Base-by-base conservation (phyloP, 2,888 invertebrate species). In the Chaetoderma sp. region DNA sequence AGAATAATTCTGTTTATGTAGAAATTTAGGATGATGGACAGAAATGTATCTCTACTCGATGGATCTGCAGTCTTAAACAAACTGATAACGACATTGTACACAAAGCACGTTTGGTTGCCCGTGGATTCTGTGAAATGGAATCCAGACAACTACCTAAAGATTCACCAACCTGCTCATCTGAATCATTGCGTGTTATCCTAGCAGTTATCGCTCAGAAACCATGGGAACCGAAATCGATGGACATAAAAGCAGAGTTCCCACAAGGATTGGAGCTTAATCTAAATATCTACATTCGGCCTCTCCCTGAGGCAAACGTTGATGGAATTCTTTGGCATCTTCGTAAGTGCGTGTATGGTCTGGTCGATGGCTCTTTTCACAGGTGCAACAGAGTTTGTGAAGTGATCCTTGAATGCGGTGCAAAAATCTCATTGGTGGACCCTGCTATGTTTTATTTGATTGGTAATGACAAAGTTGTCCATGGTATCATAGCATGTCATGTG, bases 11-110 rank as follows among this genome's bases (percentile, higher is more conserved):
- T n/a, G n/a, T n/a, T 27, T 58, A 16, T 30, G 33, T 23, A n/a
- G n/a, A n/a, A n/a, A n/a, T n/a, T n/a, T n/a, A n/a, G n/a, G 42
- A 63, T 60, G 50, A 44, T 18, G 63, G 65, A 23, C 67, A 70
- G 39, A 63, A 63, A 55, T 36, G 60, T 21, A 49, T 65, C 30
- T 63, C 63, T 2, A 66, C 68, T 23, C 49, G 64, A 49, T 71
- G 61, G 71, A 60, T 71, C 21, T 54, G 33, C 18, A 65, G 60
- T 23, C 13, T 55, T 8, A 55, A 55, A 18, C n/a, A 60, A 39
- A 30, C 18, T 8, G 23, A 39, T n/a, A 39, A 36, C n/a, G 60
- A 39, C 18, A 32, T 55, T 1, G 49, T 27, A 25, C 45, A 47
- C 3, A 60, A 64, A 47, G 54, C 64, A 8, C 27, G 65, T 30